Percentiles rank a stretch among this genome's conserved stretches.
These are phyloP conservation scores for Melanostoma scalare DNA, from an alignment of 2,888 invertebrate genomes.

Conservation along the genomic window DNA sequence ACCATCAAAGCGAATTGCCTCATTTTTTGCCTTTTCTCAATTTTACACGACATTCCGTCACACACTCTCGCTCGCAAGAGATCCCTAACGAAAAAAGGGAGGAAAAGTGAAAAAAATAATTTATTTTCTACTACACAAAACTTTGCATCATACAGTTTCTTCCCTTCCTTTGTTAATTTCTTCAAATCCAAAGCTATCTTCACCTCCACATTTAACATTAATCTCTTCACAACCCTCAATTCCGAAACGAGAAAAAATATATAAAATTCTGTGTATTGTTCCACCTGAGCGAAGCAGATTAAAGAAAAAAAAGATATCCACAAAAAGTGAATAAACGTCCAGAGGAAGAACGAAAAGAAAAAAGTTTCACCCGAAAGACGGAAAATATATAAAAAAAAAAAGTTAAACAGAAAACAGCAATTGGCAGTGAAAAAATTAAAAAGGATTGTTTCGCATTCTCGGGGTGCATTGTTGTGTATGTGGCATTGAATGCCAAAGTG, in stretches of 20 bases:
- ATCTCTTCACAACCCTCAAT: conserved; percentile 15
- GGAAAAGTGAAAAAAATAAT: conserved; percentile 66
- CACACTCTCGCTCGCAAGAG: conserved; percentile 74
- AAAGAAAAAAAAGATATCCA: conserved; percentile 37
- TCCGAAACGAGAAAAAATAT: conserved; percentile 22
- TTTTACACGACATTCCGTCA: conserved; percentile 76
- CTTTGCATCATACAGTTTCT: conserved; percentile 40
- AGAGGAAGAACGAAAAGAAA: conserved; percentile 49
- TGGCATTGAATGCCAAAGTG: conserved; percentile 54
- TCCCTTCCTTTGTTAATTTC: conserved; percentile 24
- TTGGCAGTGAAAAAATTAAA: conserved; percentile 58
- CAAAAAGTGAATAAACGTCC: conserved; percentile 66
- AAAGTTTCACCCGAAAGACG: conserved; percentile 54
- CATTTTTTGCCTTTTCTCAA: conserved; percentile 66
- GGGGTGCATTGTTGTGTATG: conserved; percentile 63
- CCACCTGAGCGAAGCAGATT: conserved; percentile 58
- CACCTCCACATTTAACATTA: background rate
- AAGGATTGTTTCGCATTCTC: conserved; percentile 61
- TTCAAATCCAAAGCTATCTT: conserved; percentile 18
- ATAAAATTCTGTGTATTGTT: conserved; percentile 56
- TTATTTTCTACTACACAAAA: conserved; percentile 51
- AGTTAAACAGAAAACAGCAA: conserved; percentile 17
- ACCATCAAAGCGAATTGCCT: conserved; percentile 62
- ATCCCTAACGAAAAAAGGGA: conserved; percentile 66
- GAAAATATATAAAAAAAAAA: conserved; percentile 11